Base-by-base conservation (phyloP, 2,888 invertebrate genomes). In the Ametastegia equiseti region DNA sequence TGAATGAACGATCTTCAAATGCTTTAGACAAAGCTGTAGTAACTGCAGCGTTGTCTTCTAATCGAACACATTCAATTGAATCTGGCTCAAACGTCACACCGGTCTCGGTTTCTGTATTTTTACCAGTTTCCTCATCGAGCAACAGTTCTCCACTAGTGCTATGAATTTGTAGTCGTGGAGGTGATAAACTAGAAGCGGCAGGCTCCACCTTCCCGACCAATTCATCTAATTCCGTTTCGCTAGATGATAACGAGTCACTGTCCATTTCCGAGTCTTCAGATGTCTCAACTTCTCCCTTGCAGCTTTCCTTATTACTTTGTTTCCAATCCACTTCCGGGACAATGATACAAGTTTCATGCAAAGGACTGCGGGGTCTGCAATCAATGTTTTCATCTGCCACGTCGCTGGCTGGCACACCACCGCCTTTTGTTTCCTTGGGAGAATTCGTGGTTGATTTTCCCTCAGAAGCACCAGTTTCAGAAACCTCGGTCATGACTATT, bases 101-200 rank as follows among this genome's bases (percentile, higher is more conserved):
- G 6, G 87, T 86, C 5, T 86, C 85, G 6, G 45, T 42, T 45
- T 86, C 83, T 77, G 86, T 86, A n/a, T 84, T 84, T 11, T 84
- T 87, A 15, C 75, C 81, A 1, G 83, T 83, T 54, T 85, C 85
- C 7, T 90, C 91, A 80, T 92, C 92, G 60, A 90, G 93, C 90
- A 95, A 93, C 11, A 95, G 90, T 83, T 95, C 94, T 0, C 95
- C 96, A 54, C 94, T 94, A 75, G 94, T 95, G 85, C 96, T 95
- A 88, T 96, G 96, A 11, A 96, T 94, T 90, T 96, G 96, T 0
- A 96, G 92, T 79, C 96, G 93, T 0, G 97, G 96, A 0, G 95
- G 95, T 3, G 93, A 91, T 67, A 93, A 90, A 83, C 89, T 90
- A 54, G 92, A 67, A 7, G 82, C 39, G 0, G 80, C 4, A 45